Evolutionary conservation across 2,113 vertebrate species (phyloP).

Genomic region (Megalops atlanticus): DNA sequence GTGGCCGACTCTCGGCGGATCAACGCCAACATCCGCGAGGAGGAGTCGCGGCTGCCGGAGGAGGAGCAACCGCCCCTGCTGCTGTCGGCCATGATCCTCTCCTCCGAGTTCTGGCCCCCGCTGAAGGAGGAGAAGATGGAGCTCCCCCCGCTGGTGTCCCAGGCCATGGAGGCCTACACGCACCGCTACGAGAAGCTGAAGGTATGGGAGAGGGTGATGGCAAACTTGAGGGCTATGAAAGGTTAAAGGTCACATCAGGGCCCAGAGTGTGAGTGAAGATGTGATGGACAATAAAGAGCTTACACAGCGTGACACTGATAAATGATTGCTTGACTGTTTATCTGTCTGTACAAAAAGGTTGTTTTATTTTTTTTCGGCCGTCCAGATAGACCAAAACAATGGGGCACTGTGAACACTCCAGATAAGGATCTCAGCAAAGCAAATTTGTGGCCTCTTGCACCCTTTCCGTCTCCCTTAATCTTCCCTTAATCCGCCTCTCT

Average conservation of each 20-base stretch:
- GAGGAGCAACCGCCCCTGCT: constrained; percentile 80
- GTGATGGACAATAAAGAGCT: background rate
- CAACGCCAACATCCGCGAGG: constrained; percentile 90
- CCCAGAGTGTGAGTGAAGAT: background rate
- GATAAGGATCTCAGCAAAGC: too few species aligned
- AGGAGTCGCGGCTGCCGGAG: constrained; percentile 80
- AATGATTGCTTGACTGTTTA: too few species aligned
- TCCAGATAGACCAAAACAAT: too few species aligned
- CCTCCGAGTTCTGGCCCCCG: constrained; percentile 94
- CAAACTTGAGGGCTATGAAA: background rate
- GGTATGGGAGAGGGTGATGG: constrained; percentile 60
- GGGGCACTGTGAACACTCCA: too few species aligned
- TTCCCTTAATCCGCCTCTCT: background rate
- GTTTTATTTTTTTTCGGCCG: too few species aligned
- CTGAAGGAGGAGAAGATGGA: constrained; percentile 98
- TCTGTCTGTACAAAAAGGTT: too few species aligned
- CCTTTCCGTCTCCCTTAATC: background rate
- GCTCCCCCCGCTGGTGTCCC: constrained; percentile 80
- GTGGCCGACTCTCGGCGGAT: constrained; percentile 95
- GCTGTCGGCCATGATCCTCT: constrained; percentile 88
- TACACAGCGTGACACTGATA: too few species aligned
- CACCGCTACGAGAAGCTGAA: constrained; percentile 95
- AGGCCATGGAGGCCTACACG: constrained; percentile 89
- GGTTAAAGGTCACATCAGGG: too few species aligned
- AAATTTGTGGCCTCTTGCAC: background rate